phyloP scores from a whole-genome alignment of 2,797 vertebrate genomes.

The Centroberyx gerrardi region DNA sequence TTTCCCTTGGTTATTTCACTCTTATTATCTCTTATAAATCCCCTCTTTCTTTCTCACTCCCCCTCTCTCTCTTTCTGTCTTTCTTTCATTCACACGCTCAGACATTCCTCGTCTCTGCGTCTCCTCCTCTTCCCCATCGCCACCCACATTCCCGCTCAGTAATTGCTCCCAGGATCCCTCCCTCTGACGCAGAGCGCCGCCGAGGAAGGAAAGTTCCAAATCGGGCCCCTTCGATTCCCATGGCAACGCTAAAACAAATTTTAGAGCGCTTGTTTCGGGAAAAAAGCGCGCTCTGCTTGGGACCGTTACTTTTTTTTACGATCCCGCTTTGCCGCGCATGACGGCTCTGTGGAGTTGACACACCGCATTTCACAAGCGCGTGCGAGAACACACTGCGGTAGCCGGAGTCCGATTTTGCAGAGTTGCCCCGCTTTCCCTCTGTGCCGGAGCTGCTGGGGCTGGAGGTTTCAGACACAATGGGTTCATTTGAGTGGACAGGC shows the following conservation, averaged over 20 bases:
- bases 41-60: background rate
- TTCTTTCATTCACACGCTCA: conserved; percentile 52
- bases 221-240: conserved; percentile 48
- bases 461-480: conserved; percentile 76
- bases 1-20: background rate
- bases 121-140: conserved; percentile 58
- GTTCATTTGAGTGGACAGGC: conserved; percentile 72
- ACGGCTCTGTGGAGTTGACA: conserved; percentile 63
- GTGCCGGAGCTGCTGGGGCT: conserved; percentile 52
- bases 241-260: conserved; percentile 60
- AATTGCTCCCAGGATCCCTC: conserved; percentile 76
- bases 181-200: conserved; percentile 61
- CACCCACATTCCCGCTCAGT: conserved; percentile 71
- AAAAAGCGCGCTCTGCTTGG: conserved; percentile 29
- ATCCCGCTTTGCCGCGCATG: conserved; percentile 13
- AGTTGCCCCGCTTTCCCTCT: conserved; percentile 34
- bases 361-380: conserved; percentile 77
- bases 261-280: conserved; percentile 51
- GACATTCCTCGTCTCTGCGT: conserved; percentile 56
- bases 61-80: background rate
- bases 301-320: conserved; percentile 43
- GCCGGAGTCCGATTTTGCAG: conserved; percentile 49
- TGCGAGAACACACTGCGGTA: conserved; percentile 62
- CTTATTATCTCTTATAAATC: background rate
- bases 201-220: conserved; percentile 66